Conservation (phyloP, 2,113 vertebrate species). For the Phrynocephalus versicolor region DNA sequence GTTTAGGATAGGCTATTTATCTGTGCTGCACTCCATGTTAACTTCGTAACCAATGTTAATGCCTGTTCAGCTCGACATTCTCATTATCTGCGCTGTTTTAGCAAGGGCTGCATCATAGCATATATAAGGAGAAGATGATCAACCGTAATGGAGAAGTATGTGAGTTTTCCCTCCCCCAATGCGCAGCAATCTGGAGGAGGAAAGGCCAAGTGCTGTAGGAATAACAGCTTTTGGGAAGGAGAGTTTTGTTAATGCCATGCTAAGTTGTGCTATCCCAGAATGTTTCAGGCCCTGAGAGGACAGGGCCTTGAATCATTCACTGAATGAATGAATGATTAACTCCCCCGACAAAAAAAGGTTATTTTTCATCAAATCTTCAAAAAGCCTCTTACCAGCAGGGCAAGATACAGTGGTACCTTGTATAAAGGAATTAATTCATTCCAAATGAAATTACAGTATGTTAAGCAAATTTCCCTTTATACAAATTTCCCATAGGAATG, state of each 20-base stretch:
- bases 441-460: too few species aligned
- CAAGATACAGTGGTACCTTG: too few species aligned
- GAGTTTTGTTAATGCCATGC: fast-evolving
- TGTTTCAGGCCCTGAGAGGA: slow-evolving; percentile 17
- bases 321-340: neutral
- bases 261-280: neutral
- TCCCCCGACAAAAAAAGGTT: too few species aligned
- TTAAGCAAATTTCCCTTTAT: too few species aligned
- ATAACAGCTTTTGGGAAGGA: neutral
- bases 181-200: neutral
- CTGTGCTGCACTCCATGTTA: neutral
- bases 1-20: neutral
- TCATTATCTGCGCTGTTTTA: neutral
- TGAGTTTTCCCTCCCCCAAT: neutral
- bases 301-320: too few species aligned
- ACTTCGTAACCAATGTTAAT: neutral
- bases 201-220: neutral
- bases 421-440: too few species aligned
- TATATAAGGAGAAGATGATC: neutral
- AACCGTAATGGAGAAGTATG: neutral
- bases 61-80: neutral
- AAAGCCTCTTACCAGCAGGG: neutral
- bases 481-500: too few species aligned
- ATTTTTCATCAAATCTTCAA: neutral
- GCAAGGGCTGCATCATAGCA: neutral